phyloP scores from a whole-genome alignment of 2,113 vertebrate genomes.

The Mastomys natalensis region DNA sequence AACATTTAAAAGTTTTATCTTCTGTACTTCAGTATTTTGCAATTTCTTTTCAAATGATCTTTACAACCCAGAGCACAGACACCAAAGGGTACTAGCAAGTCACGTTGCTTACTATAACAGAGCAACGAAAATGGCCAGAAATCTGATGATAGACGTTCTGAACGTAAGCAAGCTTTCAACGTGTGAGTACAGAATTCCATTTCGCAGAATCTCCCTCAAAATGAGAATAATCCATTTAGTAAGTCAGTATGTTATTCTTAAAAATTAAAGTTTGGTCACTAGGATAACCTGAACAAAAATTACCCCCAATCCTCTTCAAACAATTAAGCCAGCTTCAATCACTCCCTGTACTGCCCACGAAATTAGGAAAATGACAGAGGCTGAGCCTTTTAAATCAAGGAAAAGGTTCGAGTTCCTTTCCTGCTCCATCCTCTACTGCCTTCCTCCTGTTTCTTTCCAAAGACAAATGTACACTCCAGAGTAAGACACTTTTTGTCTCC shows the following conservation, averaged over 20 bases:
- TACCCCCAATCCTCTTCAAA: not conserved
- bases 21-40: not conserved
- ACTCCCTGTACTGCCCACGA: slow-evolving; percentile 58
- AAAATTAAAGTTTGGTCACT: slow-evolving; percentile 78
- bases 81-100: slow-evolving; percentile 55
- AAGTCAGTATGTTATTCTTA: slow-evolving; percentile 68
- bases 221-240: slow-evolving; percentile 47
- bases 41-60: slow-evolving; percentile 51
- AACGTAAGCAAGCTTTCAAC: slow-evolving; percentile 28
- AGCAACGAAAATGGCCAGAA: slow-evolving; percentile 47
- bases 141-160: slow-evolving; percentile 7
- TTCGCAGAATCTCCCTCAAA: slow-evolving; percentile 24
- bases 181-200: not conserved
- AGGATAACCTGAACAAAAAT: slow-evolving; percentile 40
- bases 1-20: not conserved
- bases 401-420: slow-evolving; percentile 27
- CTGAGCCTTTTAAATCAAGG: slow-evolving; percentile 67
- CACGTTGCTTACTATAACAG: slow-evolving; percentile 29
- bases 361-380: slow-evolving; percentile 54
- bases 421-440: slow-evolving; percentile 67
- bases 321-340: slow-evolving; percentile 29
- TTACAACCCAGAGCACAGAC: slow-evolving; percentile 50
- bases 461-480: slow-evolving; percentile 77
- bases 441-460: slow-evolving; percentile 61
- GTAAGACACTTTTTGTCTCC: slow-evolving; percentile 90